phyloP scores from a whole-genome alignment of 2,113 vertebrate species.

The Rhegmatorhina hoffmannsi region DNA sequence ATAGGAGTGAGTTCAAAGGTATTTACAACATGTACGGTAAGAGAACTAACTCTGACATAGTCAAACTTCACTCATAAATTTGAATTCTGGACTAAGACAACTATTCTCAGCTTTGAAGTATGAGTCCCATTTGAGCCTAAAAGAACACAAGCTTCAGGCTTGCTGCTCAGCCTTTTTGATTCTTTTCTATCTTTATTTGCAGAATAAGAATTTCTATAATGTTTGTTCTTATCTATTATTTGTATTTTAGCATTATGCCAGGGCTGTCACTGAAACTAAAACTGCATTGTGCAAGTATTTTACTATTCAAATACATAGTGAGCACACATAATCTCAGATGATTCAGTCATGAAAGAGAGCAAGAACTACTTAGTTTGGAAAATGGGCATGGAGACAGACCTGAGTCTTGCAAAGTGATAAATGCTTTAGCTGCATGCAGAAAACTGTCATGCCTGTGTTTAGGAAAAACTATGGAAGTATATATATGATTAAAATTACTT shows the following conservation, averaged over 20 bases:
- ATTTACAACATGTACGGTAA: constrained; percentile 38
- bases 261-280: neutral
- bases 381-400: neutral
- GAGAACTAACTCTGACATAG: constrained; percentile 19
- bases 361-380: neutral
- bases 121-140: neutral
- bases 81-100: constrained; percentile 24
- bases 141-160: neutral
- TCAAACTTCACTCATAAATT: constrained; percentile 31
- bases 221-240: neutral
- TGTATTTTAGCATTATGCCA: neutral
- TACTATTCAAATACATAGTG: neutral
- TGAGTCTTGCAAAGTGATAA: neutral
- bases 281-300: neutral
- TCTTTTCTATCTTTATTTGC: neutral
- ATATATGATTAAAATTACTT: neutral
- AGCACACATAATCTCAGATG: neutral
- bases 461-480: neutral
- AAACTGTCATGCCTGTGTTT: neutral
- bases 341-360: neutral
- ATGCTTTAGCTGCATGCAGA: neutral
- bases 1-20: constrained; percentile 66
- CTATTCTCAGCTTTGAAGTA: constrained; percentile 37
- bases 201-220: neutral
- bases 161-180: neutral